phyloP scores from a whole-genome alignment of 2,113 vertebrate species.

The Saimiri boliviensis region DNA sequence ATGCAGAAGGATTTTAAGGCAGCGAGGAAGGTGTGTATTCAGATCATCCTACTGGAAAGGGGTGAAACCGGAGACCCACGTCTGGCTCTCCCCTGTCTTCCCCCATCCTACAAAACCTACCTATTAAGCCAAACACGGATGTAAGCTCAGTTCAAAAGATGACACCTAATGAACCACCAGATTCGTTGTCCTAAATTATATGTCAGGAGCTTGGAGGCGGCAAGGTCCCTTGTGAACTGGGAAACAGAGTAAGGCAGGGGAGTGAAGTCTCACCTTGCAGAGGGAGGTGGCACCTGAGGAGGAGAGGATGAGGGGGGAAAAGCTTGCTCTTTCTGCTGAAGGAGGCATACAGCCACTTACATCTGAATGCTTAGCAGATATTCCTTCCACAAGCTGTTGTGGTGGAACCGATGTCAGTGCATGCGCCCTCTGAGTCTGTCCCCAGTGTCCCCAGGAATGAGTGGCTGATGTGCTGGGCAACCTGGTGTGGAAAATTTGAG shows the following conservation, averaged over 20 bases:
- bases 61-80: too few relatives aligned
- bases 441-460: neutral
- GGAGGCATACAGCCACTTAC: neutral
- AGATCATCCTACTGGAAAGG: neutral
- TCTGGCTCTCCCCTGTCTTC: neutral
- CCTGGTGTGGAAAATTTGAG: neutral
- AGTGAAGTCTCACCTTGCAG: neutral
- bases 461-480: rapidly evolving
- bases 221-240: rapidly evolving
- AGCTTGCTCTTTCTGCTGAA: neutral
- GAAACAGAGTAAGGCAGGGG: neutral
- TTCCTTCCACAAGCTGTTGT: neutral
- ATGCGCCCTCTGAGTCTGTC: neutral
- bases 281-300: neutral
- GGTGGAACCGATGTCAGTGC: neutral
- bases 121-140: neutral
- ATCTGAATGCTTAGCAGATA: neutral
- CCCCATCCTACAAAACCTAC: neutral
- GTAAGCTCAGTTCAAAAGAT: neutral
- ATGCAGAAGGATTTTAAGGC: neutral
- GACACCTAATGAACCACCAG: neutral
- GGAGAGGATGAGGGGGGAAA: neutral
- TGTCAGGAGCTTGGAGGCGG: neutral
- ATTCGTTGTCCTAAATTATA: neutral
- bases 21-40: rapidly evolving